Percentiles rank a stretch among this genome's conserved stretches.
Evolutionary conservation across 2,113 vertebrate genomes (phyloP).

Genomic region (Ammodytes marinus): DNA sequence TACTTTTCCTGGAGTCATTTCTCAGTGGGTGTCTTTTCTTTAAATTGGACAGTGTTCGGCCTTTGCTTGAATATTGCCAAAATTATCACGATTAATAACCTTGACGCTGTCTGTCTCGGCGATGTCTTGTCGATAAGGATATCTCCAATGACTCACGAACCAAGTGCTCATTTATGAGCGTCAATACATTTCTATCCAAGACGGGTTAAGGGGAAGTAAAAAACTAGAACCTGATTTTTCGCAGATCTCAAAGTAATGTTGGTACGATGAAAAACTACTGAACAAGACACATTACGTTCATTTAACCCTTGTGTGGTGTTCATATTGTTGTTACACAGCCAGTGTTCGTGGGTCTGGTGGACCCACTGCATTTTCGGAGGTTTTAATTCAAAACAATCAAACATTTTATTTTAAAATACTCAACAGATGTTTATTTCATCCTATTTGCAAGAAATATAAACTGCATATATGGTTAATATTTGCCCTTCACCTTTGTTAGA

Average conservation of each 20-base stretch:
- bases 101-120: not conserved
- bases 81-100: slow-evolving; percentile 33
- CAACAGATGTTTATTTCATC: too few relatives aligned
- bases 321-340: too few relatives aligned
- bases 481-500: too few relatives aligned
- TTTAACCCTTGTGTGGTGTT: too few relatives aligned
- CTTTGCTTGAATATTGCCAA: not conserved
- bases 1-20: slow-evolving; percentile 10
- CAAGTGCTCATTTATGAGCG: not conserved
- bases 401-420: too few relatives aligned
- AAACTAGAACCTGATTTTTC: not conserved
- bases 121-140: not conserved
- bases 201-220: not conserved
- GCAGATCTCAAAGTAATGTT: not conserved
- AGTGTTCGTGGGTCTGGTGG: too few relatives aligned
- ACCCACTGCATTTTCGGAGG: too few relatives aligned
- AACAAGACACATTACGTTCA: not conserved
- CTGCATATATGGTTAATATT: too few relatives aligned
- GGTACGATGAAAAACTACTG: not conserved
- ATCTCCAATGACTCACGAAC: slow-evolving; percentile 9
- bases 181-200: not conserved
- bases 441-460: too few relatives aligned
- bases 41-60: not conserved
- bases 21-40: slow-evolving; percentile 8
- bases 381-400: too few relatives aligned